Evolutionary conservation across 2,797 vertebrate genomes (phyloP).

Genomic region (Melanotaenia parkinsoni): DNA sequence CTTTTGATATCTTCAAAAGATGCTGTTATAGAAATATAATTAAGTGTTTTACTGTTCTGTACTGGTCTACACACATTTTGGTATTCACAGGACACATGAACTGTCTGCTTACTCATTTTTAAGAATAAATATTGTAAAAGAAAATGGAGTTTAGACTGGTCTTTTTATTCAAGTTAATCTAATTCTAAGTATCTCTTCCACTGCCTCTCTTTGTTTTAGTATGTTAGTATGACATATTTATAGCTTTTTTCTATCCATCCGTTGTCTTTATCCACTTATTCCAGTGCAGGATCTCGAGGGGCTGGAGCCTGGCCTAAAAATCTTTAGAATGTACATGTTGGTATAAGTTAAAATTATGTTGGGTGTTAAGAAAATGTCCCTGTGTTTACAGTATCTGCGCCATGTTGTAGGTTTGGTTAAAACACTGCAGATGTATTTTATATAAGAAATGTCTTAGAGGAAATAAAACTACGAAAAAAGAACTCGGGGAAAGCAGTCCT

Average conservation of each 20-base stretch:
- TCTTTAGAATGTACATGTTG: too few species aligned
- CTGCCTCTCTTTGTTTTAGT: neutral
- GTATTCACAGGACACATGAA: slow-evolving; percentile 84
- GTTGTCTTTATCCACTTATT: too few species aligned
- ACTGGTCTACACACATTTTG: slow-evolving; percentile 86
- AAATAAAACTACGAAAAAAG: neutral
- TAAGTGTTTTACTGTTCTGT: slow-evolving; percentile 83
- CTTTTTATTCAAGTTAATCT: slow-evolving; percentile 25
- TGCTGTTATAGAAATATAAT: slow-evolving; percentile 86
- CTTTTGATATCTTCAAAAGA: slow-evolving; percentile 89
- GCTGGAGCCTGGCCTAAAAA: too few species aligned
- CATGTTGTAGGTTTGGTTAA: neutral
- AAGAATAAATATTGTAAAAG: slow-evolving; percentile 88
- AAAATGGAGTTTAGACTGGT: slow-evolving; percentile 40
- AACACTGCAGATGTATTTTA: neutral
- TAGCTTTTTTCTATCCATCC: neutral
- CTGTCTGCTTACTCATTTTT: slow-evolving; percentile 89
- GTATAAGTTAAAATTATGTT: neutral
- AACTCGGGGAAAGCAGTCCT: neutral
- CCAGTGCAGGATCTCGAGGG: too few species aligned
- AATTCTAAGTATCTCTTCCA: neutral
- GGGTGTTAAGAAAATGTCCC: neutral
- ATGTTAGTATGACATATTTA: neutral
- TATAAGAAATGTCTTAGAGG: neutral
- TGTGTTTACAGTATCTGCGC: neutral